Conservation (phyloP, 1,140 invertebrate species). For the Drosophila bocqueti region DNA sequence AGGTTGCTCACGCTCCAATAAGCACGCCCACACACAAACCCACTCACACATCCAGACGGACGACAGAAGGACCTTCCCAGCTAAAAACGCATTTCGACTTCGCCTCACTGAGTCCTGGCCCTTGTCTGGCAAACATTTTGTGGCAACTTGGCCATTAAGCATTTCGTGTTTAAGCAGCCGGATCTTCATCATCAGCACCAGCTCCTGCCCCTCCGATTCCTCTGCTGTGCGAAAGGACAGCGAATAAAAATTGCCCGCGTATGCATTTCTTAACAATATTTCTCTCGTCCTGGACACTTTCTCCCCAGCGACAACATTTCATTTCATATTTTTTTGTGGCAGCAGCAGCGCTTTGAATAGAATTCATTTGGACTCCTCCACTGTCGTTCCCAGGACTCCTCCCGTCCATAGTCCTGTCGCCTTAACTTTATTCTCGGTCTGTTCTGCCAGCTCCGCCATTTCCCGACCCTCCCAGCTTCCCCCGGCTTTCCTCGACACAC, state of each 20-base stretch:
- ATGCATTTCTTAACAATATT: conserved; percentile 76
- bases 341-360: conserved; percentile 65
- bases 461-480: conserved; percentile 9
- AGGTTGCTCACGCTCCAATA: conserved; percentile 70
- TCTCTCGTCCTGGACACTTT: conserved; percentile 36
- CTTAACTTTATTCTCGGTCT: conserved; percentile 7
- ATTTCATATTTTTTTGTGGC: conserved; percentile 71
- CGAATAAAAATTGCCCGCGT: conserved; percentile 68
- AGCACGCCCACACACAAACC: conserved; percentile 26
- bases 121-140: conserved; percentile 68
- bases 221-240: conserved; percentile 8
- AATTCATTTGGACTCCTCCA: conserved; percentile 66
- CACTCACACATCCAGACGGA: background rate
- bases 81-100: conserved; percentile 75
- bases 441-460: background rate
- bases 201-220: background rate
- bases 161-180: conserved; percentile 58
- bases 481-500: conserved; percentile 25
- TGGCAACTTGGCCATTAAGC: conserved; percentile 80
- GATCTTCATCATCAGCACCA: background rate
- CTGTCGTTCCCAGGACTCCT: conserved; percentile 26
- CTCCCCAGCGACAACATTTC: conserved; percentile 66
- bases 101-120: conserved; percentile 58
- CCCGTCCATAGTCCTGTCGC: conserved; percentile 11
- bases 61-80: conserved; percentile 50